These are phyloP conservation scores for Calyptomena viridis DNA, from an alignment of 2,113 vertebrate species.

Conservation along the genomic window DNA sequence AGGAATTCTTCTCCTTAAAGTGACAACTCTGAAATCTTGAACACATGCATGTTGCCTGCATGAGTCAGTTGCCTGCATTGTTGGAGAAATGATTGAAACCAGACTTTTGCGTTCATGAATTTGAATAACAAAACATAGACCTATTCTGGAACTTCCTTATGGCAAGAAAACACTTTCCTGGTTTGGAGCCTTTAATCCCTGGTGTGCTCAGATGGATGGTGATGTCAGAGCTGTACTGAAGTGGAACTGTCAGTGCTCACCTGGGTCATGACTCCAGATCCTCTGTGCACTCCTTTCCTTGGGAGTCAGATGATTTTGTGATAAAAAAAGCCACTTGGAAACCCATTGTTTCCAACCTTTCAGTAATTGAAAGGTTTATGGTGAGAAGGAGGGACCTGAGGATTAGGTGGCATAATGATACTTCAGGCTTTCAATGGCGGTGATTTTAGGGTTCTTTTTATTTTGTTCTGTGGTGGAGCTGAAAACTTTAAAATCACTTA, in stretches of 20 bases:
- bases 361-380: not conserved
- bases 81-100: not conserved
- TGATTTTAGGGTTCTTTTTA: not conserved
- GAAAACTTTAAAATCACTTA: not conserved
- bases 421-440: not conserved
- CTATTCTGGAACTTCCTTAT: not conserved
- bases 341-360: not conserved
- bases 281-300: not conserved
- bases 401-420: not conserved
- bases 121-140: not conserved
- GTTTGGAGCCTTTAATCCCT: not conserved
- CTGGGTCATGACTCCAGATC: not conserved
- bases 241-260: not conserved
- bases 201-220: rapidly evolving
- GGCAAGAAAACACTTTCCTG: rapidly evolving
- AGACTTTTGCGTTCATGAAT: not conserved
- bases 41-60: rapidly evolving
- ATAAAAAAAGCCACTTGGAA: not conserved
- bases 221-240: not conserved
- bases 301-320: not conserved
- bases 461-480: not conserved
- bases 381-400: not conserved
- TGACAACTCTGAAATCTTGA: not conserved
- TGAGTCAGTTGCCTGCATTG: not conserved
- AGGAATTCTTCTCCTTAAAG: not conserved